A percentile compares a stretch with the other conserved stretches of the same genome.
Conservation (phyloP, 2,888 invertebrate species). For the Anthophora plumipes region DNA sequence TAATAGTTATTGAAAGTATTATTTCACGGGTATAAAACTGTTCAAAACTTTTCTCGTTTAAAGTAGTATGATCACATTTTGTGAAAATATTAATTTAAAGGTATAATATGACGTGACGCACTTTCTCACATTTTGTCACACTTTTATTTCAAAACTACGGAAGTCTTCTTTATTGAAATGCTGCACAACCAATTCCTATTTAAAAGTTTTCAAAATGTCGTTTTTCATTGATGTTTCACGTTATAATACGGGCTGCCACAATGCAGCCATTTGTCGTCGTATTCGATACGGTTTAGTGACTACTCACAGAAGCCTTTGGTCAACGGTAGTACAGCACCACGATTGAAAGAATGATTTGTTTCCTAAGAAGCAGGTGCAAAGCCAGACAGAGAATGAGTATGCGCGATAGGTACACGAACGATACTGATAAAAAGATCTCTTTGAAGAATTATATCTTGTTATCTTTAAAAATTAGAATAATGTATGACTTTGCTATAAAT, state of each 20-base stretch:
- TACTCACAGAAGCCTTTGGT: slow-evolving; percentile 70
- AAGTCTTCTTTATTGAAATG: slow-evolving; percentile 6
- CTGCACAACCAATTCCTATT: slow-evolving; percentile 4
- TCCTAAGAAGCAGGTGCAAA: not conserved
- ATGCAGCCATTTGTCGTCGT: slow-evolving; percentile 69
- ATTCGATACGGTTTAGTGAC: slow-evolving; percentile 69
- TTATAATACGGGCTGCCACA: slow-evolving; percentile 57
- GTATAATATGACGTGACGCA: not conserved
- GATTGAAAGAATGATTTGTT: slow-evolving; percentile 23
- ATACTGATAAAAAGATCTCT: not conserved
- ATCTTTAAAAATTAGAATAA: not conserved
- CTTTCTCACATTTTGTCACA: not conserved
- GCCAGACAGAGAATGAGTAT: not conserved
- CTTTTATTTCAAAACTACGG: not conserved
- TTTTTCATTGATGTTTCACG: slow-evolving; percentile 20
- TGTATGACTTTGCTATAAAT: too few relatives aligned
- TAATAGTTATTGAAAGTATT: not conserved
- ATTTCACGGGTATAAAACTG: not conserved
- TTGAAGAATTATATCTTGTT: not conserved
- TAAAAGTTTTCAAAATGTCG: slow-evolving; percentile 38
- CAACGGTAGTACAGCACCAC: slow-evolving; percentile 15
- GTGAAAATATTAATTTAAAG: not conserved
- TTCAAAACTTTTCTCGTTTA: not conserved
- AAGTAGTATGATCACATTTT: not conserved
- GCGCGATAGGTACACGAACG: not conserved